Evolutionary conservation across 2,113 vertebrate species (phyloP), one percentile per base, ranked within the genome.

Genomic region (Nematolebias whitei): DNA sequence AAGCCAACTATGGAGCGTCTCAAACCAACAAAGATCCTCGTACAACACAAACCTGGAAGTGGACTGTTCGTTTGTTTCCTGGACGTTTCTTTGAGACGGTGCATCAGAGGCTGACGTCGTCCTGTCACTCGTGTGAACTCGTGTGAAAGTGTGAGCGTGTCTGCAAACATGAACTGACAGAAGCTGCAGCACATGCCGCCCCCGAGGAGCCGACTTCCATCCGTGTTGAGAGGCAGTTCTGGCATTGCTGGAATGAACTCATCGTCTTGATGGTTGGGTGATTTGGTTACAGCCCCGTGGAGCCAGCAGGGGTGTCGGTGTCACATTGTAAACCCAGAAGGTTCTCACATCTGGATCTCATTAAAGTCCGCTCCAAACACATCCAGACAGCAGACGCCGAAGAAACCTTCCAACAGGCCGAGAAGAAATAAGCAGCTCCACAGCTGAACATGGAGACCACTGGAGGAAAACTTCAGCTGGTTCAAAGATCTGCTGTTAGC

Each of bases 271-370:
- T 64, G 76, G 51, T 60, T 58, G 45, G 66, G 32, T 54, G 77
- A 58, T 64, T 58, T 19, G 39, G 66, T 73, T 72, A 47, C 55
- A 82, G 60, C 64, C 63, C 67, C n/a, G 12, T 45, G 64, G 72
- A 83, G 81, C 71, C 48, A 18, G 58, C 45, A 76, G 58, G 59
- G 40, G 76, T 79, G 84, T 85, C 74, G 18, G 54, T 74, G 68
- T 80, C 79, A 66, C 62, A 57, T 59, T 78, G 54, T 45, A 68
- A 73, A 83, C 63, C 60, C 40, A 51, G n/a, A 77, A 65, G 48
- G 38, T 47, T 68, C 50, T 56, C 61, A 63, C 75, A 82, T 84
- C 87, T 92, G 88, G 87, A 83, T 87, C 76, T 83, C 82, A 86
- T 92, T 91, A 90, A 47, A 72, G 80, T 64, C 66, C 68, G 71